These are phyloP conservation scores for Acrocera orbiculus DNA, from an alignment of 2,888 invertebrate species.

Conservation along the genomic window DNA sequence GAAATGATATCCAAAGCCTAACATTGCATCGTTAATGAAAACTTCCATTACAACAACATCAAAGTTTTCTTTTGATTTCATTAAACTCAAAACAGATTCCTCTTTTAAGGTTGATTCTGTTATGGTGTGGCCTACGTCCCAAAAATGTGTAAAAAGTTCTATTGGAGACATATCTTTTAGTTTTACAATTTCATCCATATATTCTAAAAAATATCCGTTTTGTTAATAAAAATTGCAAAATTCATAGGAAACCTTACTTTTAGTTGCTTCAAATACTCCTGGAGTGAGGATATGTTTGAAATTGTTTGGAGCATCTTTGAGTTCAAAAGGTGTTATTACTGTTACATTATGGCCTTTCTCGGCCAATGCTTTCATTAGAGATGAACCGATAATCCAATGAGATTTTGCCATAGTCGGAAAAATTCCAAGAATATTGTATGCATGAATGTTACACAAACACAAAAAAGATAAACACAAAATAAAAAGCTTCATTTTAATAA, in stretches of 20 bases:
- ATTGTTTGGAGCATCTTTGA: constrained; percentile 18
- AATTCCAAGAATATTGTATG: constrained; percentile 6
- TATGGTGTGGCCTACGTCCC: constrained; percentile 17
- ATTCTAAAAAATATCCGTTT: neutral
- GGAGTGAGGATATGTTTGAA: constrained; percentile 16
- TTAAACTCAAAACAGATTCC: constrained; percentile 15
- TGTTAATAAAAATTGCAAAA: too few species aligned
- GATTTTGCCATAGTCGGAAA: constrained; percentile 11
- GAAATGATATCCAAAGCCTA: constrained; percentile 20
- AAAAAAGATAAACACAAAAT: too few species aligned
- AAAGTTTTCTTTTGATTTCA: constrained; percentile 22
- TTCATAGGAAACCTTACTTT: too few species aligned
- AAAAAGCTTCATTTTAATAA: too few species aligned
- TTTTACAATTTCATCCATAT: neutral
- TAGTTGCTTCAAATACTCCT: constrained; percentile 1
- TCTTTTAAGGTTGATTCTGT: constrained; percentile 17
- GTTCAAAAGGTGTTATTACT: constrained; percentile 21
- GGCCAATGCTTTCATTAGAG: constrained; percentile 22
- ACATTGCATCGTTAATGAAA: constrained; percentile 27
- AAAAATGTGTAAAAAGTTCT: too few species aligned
- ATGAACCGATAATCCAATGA: constrained; percentile 21
- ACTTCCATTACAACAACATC: constrained; percentile 29
- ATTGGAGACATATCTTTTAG: too few species aligned
- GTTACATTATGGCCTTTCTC: constrained; percentile 27
- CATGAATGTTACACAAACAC: neutral